Evolutionary conservation across 2,113 vertebrate species (phyloP).

Genomic region (Pantherophis guttatus): DNA sequence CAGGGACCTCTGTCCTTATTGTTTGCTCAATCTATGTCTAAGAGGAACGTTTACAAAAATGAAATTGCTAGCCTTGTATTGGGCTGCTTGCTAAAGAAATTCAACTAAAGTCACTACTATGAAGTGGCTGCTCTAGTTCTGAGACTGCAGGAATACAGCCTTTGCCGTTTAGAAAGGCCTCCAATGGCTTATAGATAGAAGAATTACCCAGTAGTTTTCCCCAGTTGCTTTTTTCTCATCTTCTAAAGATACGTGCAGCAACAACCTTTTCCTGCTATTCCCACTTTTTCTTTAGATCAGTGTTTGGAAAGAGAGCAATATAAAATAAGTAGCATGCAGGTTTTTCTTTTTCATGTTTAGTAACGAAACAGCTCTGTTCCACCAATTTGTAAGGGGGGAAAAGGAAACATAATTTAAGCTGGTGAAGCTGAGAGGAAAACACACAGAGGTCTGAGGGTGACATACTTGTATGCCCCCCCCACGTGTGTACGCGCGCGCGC

Average conservation of each 20-base stretch:
- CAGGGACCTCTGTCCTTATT: not conserved
- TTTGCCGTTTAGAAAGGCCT: slow-evolving; percentile 27
- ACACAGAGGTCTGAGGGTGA: not conserved
- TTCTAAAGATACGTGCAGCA: slow-evolving; percentile 9
- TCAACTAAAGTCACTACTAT: not conserved
- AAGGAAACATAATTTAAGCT: not conserved
- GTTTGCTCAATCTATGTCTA: not conserved
- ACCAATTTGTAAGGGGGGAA: not conserved
- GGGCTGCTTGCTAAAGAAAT: not conserved
- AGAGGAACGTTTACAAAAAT: not conserved
- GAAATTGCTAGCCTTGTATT: not conserved
- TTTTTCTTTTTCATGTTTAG: not conserved
- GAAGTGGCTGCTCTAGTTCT: not conserved
- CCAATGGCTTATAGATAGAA: slow-evolving; percentile 4
- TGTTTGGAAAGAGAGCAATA: not conserved
- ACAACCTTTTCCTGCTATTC: not conserved
- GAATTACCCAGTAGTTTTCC: slow-evolving; percentile 41
- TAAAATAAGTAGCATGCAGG: not conserved
- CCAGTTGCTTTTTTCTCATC: slow-evolving; percentile 22
- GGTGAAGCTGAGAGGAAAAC: slow-evolving; percentile 31
- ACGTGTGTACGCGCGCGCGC: too few relatives aligned
- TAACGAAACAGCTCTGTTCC: slow-evolving; percentile 2
- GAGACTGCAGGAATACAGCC: accelerated
- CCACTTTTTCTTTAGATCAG: not conserved
- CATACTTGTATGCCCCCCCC: not conserved